phyloP scores from a whole-genome alignment of 2,113 vertebrate genomes.

The Ciconia maguari region DNA sequence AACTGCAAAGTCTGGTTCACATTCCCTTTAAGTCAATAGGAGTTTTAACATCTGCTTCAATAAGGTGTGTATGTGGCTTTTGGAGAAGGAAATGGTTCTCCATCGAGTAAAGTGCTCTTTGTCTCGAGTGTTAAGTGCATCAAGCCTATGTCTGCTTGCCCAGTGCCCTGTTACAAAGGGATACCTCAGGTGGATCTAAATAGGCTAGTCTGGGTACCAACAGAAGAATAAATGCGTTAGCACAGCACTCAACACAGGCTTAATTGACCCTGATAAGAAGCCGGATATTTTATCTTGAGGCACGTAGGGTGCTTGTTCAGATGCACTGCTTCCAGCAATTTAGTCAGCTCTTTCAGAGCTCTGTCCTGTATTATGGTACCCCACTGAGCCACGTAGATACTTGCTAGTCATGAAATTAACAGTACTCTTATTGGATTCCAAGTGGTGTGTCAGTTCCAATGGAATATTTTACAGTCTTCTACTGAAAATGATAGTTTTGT shows the following conservation, averaged over 20 bases:
- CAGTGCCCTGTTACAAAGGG: neutral
- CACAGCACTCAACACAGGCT: neutral
- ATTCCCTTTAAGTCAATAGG: neutral
- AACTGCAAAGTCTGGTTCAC: neutral
- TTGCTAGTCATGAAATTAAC: neutral
- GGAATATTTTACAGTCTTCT: neutral
- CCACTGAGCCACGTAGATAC: neutral
- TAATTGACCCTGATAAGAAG: neutral
- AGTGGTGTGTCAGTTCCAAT: neutral
- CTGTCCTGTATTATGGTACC: neutral
- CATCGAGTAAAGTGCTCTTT: neutral
- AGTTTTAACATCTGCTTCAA: neutral
- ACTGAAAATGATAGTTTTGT: rapidly evolving
- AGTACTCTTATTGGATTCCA: neutral
- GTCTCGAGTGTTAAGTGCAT: neutral
- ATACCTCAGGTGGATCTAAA: neutral
- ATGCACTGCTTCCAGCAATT: neutral
- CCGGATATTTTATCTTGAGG: neutral
- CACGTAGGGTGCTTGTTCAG: neutral
- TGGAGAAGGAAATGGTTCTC: neutral
- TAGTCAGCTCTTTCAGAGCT: neutral
- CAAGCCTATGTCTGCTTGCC: neutral
- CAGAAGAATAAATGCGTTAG: neutral
- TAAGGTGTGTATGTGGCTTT: neutral
- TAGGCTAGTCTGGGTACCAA: neutral